A percentile compares a stretch with the other conserved stretches of the same genome.
These are phyloP conservation scores for Fopius arisanus DNA, from an alignment of 1,140 invertebrate genomes.

Conservation along the genomic window DNA sequence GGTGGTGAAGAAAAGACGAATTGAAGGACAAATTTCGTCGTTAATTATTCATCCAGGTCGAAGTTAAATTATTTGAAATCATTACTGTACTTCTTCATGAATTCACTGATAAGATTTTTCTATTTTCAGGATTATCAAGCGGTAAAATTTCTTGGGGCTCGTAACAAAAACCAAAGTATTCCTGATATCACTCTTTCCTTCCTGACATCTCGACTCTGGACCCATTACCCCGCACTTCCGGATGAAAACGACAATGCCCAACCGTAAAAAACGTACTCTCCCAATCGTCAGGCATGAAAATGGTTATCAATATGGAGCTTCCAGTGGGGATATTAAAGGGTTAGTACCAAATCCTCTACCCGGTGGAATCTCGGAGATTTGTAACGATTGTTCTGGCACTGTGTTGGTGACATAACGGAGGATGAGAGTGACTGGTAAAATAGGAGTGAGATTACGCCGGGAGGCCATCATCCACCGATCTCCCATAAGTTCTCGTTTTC, in stretches of 20 bases:
- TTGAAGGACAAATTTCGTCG: not conserved
- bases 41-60: not conserved
- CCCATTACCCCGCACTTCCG: not conserved
- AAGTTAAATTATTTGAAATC: no score
- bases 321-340: not conserved
- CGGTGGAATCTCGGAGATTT: conserved; percentile 1
- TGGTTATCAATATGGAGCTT: not conserved
- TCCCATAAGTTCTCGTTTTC: conserved; percentile 41
- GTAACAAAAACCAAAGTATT: not conserved
- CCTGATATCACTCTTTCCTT: not conserved
- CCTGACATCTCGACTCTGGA: not conserved
- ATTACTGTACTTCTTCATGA: no score
- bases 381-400: not conserved
- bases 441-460: conserved; percentile 40
- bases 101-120: no score
- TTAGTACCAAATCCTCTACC: not conserved
- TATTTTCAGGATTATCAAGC: no score
- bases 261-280: not conserved
- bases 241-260: not conserved
- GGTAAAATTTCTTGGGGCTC: not conserved
- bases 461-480: conserved; percentile 31
- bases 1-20: not conserved
- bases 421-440: conserved; percentile 20
- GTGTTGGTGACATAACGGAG: not conserved
- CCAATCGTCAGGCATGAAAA: not conserved